phyloP scores from a whole-genome alignment of 2,113 vertebrate species.

The Chauna torquata region DNA sequence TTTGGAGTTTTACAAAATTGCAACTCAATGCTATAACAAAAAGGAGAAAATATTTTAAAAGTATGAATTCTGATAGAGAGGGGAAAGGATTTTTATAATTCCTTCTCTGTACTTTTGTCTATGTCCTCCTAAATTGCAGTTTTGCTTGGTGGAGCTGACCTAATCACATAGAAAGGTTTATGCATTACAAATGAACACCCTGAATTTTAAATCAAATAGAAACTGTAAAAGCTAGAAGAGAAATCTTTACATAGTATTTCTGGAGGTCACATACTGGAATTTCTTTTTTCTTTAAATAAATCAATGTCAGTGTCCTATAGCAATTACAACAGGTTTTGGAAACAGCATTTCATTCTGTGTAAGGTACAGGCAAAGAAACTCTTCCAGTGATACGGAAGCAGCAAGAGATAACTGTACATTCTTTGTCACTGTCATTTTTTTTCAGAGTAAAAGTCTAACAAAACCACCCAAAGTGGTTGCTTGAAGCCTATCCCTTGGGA shows the following conservation, averaged over 20 bases:
- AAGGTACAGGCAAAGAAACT: not conserved
- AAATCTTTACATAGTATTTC: not conserved
- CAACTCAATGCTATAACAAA: not conserved
- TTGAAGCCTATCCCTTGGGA: not conserved
- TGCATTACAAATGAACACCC: not conserved
- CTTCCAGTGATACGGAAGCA: not conserved
- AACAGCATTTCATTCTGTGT: not conserved
- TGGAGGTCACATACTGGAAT: not conserved
- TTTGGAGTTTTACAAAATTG: slow-evolving; percentile 39
- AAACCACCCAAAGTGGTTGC: not conserved
- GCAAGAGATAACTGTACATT: not conserved
- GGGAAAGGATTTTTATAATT: not conserved
- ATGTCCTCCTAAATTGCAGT: not conserved
- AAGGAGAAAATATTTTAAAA: no score
- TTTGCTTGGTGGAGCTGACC: not conserved
- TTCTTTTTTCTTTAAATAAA: not conserved
- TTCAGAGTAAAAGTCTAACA: not conserved
- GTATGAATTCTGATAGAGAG: not conserved
- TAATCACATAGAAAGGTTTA: not conserved
- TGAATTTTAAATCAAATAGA: not conserved
- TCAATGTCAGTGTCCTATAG: not conserved
- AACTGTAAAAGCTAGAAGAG: not conserved
- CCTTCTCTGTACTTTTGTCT: not conserved
- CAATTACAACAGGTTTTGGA: not conserved
- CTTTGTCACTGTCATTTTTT: not conserved